These are phyloP conservation scores for Micropoecilia bifurca DNA, from an alignment of 2,797 vertebrate species.

Conservation along the genomic window DNA sequence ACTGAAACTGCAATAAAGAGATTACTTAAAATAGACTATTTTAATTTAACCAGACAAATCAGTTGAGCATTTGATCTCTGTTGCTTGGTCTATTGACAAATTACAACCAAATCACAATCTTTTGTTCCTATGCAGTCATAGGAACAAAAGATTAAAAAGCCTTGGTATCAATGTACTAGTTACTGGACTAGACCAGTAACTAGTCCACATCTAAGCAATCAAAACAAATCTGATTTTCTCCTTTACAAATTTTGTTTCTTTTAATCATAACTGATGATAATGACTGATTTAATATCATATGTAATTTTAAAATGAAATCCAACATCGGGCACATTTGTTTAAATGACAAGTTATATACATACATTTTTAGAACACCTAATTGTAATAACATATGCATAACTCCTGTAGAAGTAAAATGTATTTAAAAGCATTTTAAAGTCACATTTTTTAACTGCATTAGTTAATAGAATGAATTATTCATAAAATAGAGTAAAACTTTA, in stretches of 20 bases:
- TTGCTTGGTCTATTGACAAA: neutral
- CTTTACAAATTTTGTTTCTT: neutral
- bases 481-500: neutral
- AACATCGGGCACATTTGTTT: neutral
- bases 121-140: neutral
- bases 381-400: neutral
- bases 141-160: neutral
- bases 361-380: neutral
- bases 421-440: neutral
- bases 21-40: neutral
- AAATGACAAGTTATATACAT: neutral
- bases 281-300: neutral
- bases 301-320: neutral
- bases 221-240: neutral
- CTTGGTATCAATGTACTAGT: neutral
- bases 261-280: neutral
- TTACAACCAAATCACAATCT: neutral
- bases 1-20: neutral
- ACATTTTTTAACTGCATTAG: neutral
- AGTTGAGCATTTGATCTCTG: neutral
- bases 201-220: neutral
- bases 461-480: neutral
- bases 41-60: neutral
- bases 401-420: neutral
- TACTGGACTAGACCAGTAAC: neutral